Base-by-base conservation (phyloP, 2,113 vertebrate species). In the Lucifuga dentata region DNA sequence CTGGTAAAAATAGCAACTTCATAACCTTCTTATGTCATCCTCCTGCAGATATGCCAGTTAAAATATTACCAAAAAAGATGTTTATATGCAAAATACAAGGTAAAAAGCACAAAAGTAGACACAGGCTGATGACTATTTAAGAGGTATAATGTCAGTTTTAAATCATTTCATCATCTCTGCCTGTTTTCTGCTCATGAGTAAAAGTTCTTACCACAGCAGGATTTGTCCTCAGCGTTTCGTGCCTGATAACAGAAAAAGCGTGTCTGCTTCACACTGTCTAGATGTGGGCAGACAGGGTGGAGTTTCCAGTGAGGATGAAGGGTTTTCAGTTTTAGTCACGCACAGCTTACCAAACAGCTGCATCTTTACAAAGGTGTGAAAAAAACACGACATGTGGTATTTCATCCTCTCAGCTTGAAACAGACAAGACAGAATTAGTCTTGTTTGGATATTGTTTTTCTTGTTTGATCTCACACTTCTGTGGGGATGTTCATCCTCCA, bases 161-260 rank as follows among this genome's bases (percentile, higher is more conserved):
- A 40, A 20, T 2, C 6, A 7, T 29, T 7, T 29, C 7, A 29
- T 52, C 3, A 10, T 13, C 49, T 23, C 15, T 0, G 33, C 15
- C 11, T 19, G 43, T 23, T n/a, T n/a, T n/a, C n/a, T 39, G 6
- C 5, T 63, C 12, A 53, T 23, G 1, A 33, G 19, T 46, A 7
- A 13, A 13, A 13, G 10, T 11, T 44, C 57, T 53, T 62, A 76
- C 66, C 56, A 13, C 38, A 52, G 40, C 10, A 40, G 24, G 39
- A 55, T 65, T 8, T 44, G 33, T 51, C 5, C 5, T 60, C 23
- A n/a, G 35, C 33, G 2, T 16, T 11, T n/a, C 16, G 21, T 33
- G 17, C 11, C 5, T 43, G 39, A 41, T 15, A 9, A 16, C 8
- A 53, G 16, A 29, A 21, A 49, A n/a, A n/a, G 9, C 20, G 13